Evolutionary conservation across 35 echinoderm and acorn worm genomes (phyloP), one percentile per base, ranked within the genome.

Genomic region (Stichopus chloronotus): DNA sequence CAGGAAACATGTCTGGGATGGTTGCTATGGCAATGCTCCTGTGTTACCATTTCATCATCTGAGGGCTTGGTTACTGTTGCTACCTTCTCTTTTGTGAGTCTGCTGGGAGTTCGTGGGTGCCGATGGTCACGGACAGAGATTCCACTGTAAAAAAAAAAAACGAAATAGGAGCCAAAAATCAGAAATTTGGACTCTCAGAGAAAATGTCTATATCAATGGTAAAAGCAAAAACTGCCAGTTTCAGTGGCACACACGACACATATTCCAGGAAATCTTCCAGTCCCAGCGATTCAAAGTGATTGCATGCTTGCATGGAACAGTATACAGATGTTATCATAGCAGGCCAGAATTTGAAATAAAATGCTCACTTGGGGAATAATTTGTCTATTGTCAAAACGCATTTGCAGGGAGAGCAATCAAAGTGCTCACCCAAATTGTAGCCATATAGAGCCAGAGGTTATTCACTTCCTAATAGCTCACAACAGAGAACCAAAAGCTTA

Each of bases 111-210:
- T 85, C 54, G 21, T 85, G 82, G 17, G n/a, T n/a, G 8, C 82
- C 82, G 58, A 85, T 85, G 30, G 82, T 85, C 14, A 85, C 82
- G 23, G 82, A 85, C 10, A 85, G 11, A 56, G 57, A 58, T 20
- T 85, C 82, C 82, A 85, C 82, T 85, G 21, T 85, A n/a, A 58
- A 85, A 58, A n/a, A 58, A 58, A 58, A 13, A 85, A 7, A 82
- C 20, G 63, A 8, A 68, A 68, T 9, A 68, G 8, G 63, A 68
- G 63, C 9, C 76, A 78, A 20, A 30, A 16, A 78, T 78, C 6
- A 43, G 30, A 43, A 43, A 43, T 43, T 43, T 43, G 30, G 30
- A 71, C 11, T 13, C 11, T 13, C 65, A 71, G n/a, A 13, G 11
- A 11, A 13, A n/a, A 2, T 71, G n/a, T 71, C n/a, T n/a, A 71